phyloP scores from a whole-genome alignment of 2,797 vertebrate genomes.

The Cossypha dichroa region DNA sequence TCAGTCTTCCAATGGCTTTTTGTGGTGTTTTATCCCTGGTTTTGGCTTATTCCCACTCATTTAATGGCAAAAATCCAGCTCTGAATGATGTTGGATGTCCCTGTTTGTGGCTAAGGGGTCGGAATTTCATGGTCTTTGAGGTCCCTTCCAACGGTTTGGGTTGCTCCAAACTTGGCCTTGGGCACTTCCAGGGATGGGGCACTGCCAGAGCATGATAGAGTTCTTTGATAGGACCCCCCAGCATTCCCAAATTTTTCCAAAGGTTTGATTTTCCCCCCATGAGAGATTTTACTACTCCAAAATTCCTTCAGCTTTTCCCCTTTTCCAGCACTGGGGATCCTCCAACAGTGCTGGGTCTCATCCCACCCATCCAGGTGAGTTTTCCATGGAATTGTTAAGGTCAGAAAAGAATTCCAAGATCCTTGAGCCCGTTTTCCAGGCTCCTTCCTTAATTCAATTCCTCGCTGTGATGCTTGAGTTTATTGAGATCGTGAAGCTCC shows the following conservation, averaged over 20 bases:
- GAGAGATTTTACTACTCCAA: fast-evolving
- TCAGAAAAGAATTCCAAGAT: not conserved
- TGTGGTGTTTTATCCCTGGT: not conserved
- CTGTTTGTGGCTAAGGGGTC: fast-evolving
- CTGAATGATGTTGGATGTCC: fast-evolving
- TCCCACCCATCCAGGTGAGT: not conserved
- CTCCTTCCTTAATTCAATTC: not conserved
- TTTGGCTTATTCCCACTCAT: not conserved
- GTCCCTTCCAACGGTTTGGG: fast-evolving
- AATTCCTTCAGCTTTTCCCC: not conserved
- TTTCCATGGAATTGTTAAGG: not conserved
- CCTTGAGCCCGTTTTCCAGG: not conserved
- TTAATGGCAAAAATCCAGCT: not conserved
- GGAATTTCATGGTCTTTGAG: not conserved
- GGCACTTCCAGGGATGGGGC: not conserved
- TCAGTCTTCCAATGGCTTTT: fast-evolving
- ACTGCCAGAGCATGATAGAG: fast-evolving
- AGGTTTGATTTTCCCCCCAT: fast-evolving
- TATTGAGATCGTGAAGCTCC: fast-evolving
- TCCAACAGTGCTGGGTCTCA: fast-evolving
- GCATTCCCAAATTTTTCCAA: not conserved
- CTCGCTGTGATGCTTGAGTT: fast-evolving
- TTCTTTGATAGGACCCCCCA: no score
- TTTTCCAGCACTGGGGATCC: fast-evolving
- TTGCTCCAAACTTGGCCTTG: not conserved